Evolutionary conservation across 2,797 vertebrate species (phyloP), one percentile per base, ranked within the genome.

Genomic region (Acanthis flammea): DNA sequence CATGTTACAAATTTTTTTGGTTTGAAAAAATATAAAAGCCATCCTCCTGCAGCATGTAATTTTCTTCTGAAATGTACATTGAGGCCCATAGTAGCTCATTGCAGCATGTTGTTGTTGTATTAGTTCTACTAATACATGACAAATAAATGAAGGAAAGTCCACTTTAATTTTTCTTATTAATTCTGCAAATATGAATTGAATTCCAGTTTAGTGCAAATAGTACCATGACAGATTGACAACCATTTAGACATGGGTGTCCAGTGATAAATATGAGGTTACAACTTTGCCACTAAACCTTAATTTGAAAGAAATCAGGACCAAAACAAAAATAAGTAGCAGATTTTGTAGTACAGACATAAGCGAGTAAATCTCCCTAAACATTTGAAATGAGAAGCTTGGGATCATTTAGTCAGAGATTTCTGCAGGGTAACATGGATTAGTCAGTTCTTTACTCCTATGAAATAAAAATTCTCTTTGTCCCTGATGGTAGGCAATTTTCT

Each of bases 21-120:
- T 93, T 90, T 71, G 30, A 75, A 97, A 93, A 93, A 92, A 90
- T 35, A 5, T 33, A 33, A 92, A 71, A 91, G 19, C 7, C 74
- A 76, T 93, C 54, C 54, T 91, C 13, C 4, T 87, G 62, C 10
- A 92, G 66, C 51, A 70, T 71, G 57, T 93, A 75, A 82, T 68
- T 92, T 96, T 94, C 80, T 68, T 51, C 62, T 21, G 28, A 57
- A 76, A 82, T 13, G 2, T 78, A 42, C 12, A 28, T 23, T 93
- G 68, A 95, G 53, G 91, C 35, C 16, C 48, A 39, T 2, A 14
- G 14, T 18, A 71, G 33, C 63, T 92, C 41, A 60, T 48, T 83
- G 10, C 23, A 83, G 28, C 9, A n/a, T 12, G 10, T 28, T 54
- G 3, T 28, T 65, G 44, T 41, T 39, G 37, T 39, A 39, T 39